A percentile compares a stretch with the other conserved stretches of the same genome.
phyloP scores from a whole-genome alignment of 2,888 invertebrate genomes.

The Agriotes lineatus region DNA sequence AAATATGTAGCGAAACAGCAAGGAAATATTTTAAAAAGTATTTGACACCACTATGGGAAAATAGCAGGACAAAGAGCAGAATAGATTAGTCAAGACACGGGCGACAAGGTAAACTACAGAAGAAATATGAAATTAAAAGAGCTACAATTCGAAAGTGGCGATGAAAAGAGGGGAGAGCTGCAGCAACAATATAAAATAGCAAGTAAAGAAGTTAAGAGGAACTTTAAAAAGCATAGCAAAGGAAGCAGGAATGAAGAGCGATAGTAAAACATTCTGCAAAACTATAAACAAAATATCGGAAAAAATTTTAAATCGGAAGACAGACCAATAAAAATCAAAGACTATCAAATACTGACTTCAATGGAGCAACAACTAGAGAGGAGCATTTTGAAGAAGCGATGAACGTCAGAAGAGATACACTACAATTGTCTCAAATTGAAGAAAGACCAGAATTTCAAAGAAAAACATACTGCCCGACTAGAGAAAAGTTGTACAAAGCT shows the following conservation, averaged over 20 bases:
- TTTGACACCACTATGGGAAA: neutral
- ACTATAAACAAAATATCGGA: neutral
- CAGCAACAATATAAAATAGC: slow-evolving; percentile 7
- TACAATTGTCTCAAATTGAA: neutral
- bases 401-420: neutral
- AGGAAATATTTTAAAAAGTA: neutral
- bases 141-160: neutral
- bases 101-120: neutral
- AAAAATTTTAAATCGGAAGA: neutral
- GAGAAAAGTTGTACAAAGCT: neutral
- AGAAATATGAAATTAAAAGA: neutral
- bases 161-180: neutral
- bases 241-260: neutral
- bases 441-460: neutral
- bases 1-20: neutral
- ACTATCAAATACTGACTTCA: neutral
- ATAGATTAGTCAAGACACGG: neutral
- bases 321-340: neutral
- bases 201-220: slow-evolving; percentile 3
- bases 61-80: neutral
- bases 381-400: neutral
- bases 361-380: neutral
- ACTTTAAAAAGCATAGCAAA: neutral
- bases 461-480: neutral
- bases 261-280: neutral